Evolutionary conservation across 2,888 invertebrate genomes (phyloP), one percentile per base, ranked within the genome.

Genomic region (Drosophila kuntzei): DNA sequence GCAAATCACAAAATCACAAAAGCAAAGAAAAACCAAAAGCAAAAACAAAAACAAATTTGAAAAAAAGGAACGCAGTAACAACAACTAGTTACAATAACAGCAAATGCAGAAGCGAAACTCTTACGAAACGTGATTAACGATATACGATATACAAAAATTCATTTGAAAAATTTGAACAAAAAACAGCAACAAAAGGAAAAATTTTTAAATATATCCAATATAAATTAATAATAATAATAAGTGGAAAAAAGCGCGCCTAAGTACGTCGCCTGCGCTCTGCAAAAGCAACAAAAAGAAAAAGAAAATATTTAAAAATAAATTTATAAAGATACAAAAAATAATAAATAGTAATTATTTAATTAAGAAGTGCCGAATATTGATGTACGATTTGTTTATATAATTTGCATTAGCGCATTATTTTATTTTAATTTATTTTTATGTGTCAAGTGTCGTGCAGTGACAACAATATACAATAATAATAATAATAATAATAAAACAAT

Each of bases 81-180:
- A n/a, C 44, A 34, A n/a, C n/a, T n/a, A n/a, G 51, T 51, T 53
- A 50, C 73, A 53, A 47, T 62, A 64, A 25, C 18, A 54, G 34
- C 59, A 62, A 27, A 44, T 53, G 34, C 37, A 46, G 9, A 16
- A 69, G 58, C 59, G 53, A 76, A 76, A 77, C 77, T 67, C 72
- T 72, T 77, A 76, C 76, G 73, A 76, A 76, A 76, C 75, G 77
- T 72, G 67, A 47, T 67, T 50, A 71, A 43, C 66, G 59, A 77
- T 71, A 71, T 39, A 65, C 54, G 37, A 57, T 41, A 20, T 22
- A 46, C 36, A 29, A 54, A 43, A 47, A 27, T 8, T 2, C 25
- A 41, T 25, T 20, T 18, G 6, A 7, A 3, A 41, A n/a, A n/a
- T n/a, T n/a, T n/a, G n/a, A n/a, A n/a, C n/a, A n/a, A n/a, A 18